phyloP scores from a whole-genome alignment of 37 sponge, comb jelly and placozoan genomes.

The Haliclona indistincta region DNA sequence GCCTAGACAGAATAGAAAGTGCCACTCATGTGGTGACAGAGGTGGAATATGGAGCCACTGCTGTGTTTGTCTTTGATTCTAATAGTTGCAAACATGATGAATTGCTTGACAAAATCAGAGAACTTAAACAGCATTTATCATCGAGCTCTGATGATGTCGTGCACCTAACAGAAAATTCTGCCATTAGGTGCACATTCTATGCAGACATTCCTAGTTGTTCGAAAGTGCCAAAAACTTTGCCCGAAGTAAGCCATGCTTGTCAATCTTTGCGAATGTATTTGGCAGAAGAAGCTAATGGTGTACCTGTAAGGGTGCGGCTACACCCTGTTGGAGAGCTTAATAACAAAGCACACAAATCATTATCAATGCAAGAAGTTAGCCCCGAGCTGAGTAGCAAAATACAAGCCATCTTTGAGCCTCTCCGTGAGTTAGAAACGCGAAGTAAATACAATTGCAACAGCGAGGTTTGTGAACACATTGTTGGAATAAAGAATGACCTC shows the following conservation, averaged over 20 bases:
- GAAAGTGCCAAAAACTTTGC: no score
- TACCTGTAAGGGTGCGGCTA: slow-evolving; percentile 19
- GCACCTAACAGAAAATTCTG: no score
- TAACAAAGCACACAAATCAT: neutral
- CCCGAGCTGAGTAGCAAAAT: neutral
- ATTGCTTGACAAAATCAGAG: no score
- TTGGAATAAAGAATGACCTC: neutral
- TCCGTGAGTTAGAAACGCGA: neutral
- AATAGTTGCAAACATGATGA: no score
- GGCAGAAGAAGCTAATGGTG: neutral
- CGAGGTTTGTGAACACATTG: neutral
- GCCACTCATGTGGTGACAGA: slow-evolving; percentile 48
- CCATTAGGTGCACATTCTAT: no score
- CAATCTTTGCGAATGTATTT: neutral
- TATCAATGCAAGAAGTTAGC: neutral
- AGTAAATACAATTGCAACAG: neutral
- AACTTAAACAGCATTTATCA: no score
- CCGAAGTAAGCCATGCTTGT: no score
- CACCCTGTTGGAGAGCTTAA: slow-evolving; percentile 16
- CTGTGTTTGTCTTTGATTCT: slow-evolving; percentile 40
- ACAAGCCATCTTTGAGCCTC: slow-evolving; percentile 13
- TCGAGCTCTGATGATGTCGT: no score
- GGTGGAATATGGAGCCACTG: slow-evolving; percentile 34
- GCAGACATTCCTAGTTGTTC: no score
- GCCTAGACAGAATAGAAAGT: neutral